phyloP scores from a whole-genome alignment of 2,888 invertebrate genomes.

The Macaria liturata region DNA sequence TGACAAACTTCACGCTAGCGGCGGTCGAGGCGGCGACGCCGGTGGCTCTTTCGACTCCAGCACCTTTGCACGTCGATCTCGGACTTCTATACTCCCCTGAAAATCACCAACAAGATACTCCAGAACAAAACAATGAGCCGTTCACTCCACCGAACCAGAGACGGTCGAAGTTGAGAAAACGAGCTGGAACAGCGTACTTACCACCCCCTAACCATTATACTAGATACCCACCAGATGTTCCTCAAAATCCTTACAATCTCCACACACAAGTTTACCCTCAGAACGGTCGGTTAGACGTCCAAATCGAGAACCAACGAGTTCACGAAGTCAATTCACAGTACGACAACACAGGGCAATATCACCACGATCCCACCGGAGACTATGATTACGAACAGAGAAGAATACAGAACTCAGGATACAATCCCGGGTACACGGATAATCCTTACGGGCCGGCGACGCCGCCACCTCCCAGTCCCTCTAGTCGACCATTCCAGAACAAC shows the following conservation, averaged over 20 bases:
- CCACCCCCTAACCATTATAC: conserved; percentile 73
- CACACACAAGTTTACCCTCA: conserved; percentile 72
- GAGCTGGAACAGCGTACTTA: conserved; percentile 73
- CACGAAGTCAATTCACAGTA: conserved; percentile 63
- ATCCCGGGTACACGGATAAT: conserved; percentile 66
- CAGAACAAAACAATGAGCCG: conserved; percentile 55
- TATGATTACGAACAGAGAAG: conserved; percentile 75
- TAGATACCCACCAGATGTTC: conserved; percentile 67
- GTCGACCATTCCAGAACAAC: conserved; percentile 71
- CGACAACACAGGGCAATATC: conserved; percentile 72
- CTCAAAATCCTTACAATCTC: conserved; percentile 67
- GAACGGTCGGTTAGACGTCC: conserved; percentile 66
- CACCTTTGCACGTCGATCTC: conserved; percentile 61
- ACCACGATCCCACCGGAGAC: conserved; percentile 75
- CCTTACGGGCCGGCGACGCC: conserved; percentile 63
- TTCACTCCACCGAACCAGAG: conserved; percentile 60
- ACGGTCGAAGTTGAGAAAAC: conserved; percentile 69
- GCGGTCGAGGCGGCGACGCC: conserved; percentile 63
- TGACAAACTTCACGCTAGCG: conserved; percentile 72
- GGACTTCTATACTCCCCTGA: conserved; percentile 75
- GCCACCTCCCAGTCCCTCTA: conserved; percentile 64
- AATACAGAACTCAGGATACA: conserved; percentile 55
- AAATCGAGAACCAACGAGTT: conserved; percentile 69
- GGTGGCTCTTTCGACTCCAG: conserved; percentile 56
- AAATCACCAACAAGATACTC: conserved; percentile 56